Base-by-base conservation (phyloP, 1,140 invertebrate genomes). In the Bombus soroeensis region DNA sequence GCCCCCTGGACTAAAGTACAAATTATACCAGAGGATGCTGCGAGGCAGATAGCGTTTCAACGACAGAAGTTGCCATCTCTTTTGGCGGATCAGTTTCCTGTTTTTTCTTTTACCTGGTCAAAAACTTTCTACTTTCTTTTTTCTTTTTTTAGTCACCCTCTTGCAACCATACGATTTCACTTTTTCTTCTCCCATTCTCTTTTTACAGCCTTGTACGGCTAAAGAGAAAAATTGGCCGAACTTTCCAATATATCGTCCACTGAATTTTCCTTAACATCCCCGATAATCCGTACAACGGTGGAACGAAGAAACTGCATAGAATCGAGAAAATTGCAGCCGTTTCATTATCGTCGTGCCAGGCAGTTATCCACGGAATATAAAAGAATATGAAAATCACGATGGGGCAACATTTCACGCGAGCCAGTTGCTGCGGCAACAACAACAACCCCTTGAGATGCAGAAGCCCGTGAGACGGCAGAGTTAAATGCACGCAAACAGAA, bases 401-500 rank as follows among this genome's bases (percentile, higher is more conserved):
- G 59, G 80, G 2, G 68, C 41, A 75, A 85, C 85, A 89, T 87
- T 81, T 87, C 72, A 87, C 73, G 72, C 64, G 34, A 12, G 25
- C n/a, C n/a, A 10, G 70, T 43, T 89, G 66, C 41, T 37, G 39
- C 72, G 81, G 77, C 57, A 77, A 64, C 75, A 77, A 59, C 79
- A 66, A 41, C 80, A 78, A 53, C 66, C 86, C 59, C 59, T 62
- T 28, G 59, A 62, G 59, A 62, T 28, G 57, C 82, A 62, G 59
- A 13, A n/a, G 57, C 82, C 76, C 89, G 86, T 9, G 86, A 83
- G 80, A 87, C 79, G 76, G 74, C 62, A 73, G 68, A 71, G 75
- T 90, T 91, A 92, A 92, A 84, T 87, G 91, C 93, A 94, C 94
- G 94, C 93, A 92, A 95, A 94, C 93, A 93, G 92, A 95, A 95